Percentiles rank a stretch among this genome's conserved stretches.
These are phyloP conservation scores for Meloidogyne chitwoodi DNA, from an alignment of 1,140 invertebrate genomes.

Conservation along the genomic window DNA sequence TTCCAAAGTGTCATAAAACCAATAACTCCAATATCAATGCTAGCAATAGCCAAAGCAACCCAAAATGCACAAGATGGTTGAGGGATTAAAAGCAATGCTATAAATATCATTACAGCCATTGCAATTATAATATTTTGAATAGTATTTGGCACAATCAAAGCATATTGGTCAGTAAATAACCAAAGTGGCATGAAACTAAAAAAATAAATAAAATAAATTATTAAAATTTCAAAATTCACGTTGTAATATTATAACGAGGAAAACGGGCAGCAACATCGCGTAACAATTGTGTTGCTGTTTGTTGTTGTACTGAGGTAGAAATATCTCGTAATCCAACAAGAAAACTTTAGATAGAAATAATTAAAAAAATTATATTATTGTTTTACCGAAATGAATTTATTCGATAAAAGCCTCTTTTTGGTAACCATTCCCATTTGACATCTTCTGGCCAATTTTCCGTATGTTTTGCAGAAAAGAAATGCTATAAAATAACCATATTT, in stretches of 20 bases:
- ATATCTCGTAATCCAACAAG: slow-evolving; percentile 57
- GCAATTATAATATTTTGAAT: slow-evolving; percentile 87
- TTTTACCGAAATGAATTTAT: slow-evolving; percentile 49
- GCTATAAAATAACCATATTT: neutral
- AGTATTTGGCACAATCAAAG: slow-evolving; percentile 64
- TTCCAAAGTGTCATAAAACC: slow-evolving; percentile 94
- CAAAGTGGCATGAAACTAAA: slow-evolving; percentile 90
- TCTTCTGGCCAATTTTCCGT: slow-evolving; percentile 55
- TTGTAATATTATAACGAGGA: slow-evolving; percentile 76
- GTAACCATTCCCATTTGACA: slow-evolving; percentile 48
- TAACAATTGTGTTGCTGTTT: slow-evolving; percentile 47
- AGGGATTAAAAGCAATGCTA: slow-evolving; percentile 91
- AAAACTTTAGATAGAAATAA: slow-evolving; percentile 40
- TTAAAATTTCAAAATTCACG: slow-evolving; percentile 69
- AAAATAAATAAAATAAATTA: slow-evolving; percentile 60
- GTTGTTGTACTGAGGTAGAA: slow-evolving; percentile 51
- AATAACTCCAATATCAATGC: slow-evolving; percentile 86
- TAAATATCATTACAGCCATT: slow-evolving; percentile 86
- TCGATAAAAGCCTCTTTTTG: slow-evolving; percentile 25
- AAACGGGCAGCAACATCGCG: slow-evolving; percentile 72
- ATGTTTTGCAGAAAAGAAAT: slow-evolving; percentile 51
- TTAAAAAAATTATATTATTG: neutral
- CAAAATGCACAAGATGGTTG: slow-evolving; percentile 85
- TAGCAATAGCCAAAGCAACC: slow-evolving; percentile 90
- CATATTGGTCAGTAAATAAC: slow-evolving; percentile 77